Evolutionary conservation across 2,113 vertebrate genomes (phyloP).

Genomic region (Cephalopholis sonnerati): DNA sequence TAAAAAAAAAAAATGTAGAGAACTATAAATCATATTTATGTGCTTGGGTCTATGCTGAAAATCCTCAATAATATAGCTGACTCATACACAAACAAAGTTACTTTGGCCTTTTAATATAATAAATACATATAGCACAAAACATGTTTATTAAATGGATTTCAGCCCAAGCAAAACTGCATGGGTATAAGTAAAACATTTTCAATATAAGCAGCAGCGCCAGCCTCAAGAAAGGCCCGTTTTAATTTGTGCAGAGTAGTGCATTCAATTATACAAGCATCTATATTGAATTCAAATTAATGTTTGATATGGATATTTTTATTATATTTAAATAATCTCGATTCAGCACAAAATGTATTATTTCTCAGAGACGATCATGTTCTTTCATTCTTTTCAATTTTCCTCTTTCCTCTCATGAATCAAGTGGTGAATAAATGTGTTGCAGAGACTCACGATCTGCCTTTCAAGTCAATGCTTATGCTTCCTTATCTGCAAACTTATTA

Average conservation of each 20-base stretch:
- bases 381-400: slow-evolving; percentile 76
- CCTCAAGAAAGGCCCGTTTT: slow-evolving; percentile 56
- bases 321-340: slow-evolving; percentile 76
- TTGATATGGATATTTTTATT: slow-evolving; percentile 75
- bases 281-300: slow-evolving; percentile 78
- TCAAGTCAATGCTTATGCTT: slow-evolving; percentile 74
- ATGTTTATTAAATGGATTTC: slow-evolving; percentile 53
- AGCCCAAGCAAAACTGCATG: slow-evolving; percentile 31
- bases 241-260: slow-evolving; percentile 65
- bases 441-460: slow-evolving; percentile 69
- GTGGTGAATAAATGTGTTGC: slow-evolving; percentile 69
- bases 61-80: slow-evolving; percentile 23
- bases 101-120: slow-evolving; percentile 29
- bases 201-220: slow-evolving; percentile 45
- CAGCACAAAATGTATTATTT: slow-evolving; percentile 79
- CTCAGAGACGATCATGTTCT: slow-evolving; percentile 71
- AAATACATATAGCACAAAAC: slow-evolving; percentile 30
- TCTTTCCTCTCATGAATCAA: slow-evolving; percentile 73
- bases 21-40: not conserved
- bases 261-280: slow-evolving; percentile 73
- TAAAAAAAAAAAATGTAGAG: slow-evolving; percentile 14
- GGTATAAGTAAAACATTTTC: slow-evolving; percentile 44
- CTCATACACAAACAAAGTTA: slow-evolving; percentile 28
- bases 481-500: slow-evolving; percentile 83
- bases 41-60: slow-evolving; percentile 19